Percentiles rank a stretch among this genome's conserved stretches.
Conservation (phyloP, 2,888 invertebrate species). For the Pheosia gnoma region DNA sequence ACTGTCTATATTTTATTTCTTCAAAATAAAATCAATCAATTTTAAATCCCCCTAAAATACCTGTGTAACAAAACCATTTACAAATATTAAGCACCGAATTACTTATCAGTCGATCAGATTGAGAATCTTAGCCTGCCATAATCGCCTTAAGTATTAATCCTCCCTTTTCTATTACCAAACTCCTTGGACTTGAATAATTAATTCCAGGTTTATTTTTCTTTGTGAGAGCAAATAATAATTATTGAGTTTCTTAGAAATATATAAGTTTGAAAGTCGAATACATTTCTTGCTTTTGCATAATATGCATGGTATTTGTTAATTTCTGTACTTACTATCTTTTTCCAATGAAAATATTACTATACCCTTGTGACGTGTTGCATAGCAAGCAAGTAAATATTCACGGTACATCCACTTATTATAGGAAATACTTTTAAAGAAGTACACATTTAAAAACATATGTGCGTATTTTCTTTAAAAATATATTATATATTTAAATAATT, state of each 20-base stretch:
- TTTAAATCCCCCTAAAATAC: slow-evolving; percentile 29
- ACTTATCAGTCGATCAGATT: slow-evolving; percentile 40
- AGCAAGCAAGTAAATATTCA: too few species aligned
- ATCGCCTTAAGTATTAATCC: slow-evolving; percentile 46
- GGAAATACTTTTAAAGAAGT: too few species aligned
- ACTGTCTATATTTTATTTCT: too few species aligned
- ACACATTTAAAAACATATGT: too few species aligned
- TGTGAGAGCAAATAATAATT: slow-evolving; percentile 20
- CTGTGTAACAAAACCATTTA: slow-evolving; percentile 34
- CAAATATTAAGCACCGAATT: slow-evolving; percentile 44
- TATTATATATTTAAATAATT: too few species aligned
- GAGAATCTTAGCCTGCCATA: slow-evolving; percentile 42
- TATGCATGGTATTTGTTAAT: neutral
- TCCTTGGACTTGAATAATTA: slow-evolving; percentile 35
- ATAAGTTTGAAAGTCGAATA: slow-evolving; percentile 3
- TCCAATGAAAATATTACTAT: too few species aligned
- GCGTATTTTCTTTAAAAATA: too few species aligned
- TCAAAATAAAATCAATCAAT: neutral
- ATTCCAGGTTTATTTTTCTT: slow-evolving; percentile 22
- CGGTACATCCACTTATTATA: too few species aligned
- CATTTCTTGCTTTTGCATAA: neutral
- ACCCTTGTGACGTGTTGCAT: too few species aligned
- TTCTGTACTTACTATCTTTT: neutral
- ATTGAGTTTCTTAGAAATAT: slow-evolving; percentile 13
- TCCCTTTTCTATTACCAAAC: slow-evolving; percentile 32